Evolutionary conservation across 1,140 invertebrate genomes (phyloP), one percentile per base, ranked within the genome.

Genomic region (Leptinotarsa undecemlineata): DNA sequence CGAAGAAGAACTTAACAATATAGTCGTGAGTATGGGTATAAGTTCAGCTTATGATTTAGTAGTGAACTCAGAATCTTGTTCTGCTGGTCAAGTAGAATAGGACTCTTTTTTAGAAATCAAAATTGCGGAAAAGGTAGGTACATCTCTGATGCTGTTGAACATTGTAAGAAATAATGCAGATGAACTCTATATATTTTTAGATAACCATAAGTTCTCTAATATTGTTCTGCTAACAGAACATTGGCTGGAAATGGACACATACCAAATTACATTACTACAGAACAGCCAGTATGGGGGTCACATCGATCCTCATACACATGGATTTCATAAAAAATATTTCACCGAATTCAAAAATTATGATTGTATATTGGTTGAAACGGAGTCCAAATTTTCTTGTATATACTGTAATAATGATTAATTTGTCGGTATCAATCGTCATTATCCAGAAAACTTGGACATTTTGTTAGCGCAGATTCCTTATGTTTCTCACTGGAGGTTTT

Each of bases 181-280:
- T 64, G 62, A 64, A 64, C 62, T 64, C 62, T 64, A 64, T 64
- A 64, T 23, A 64, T 64, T 64, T 6, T 64, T 64, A 64, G 62
- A 64, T 64, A 64, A 64, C 20, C 62, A 23, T n/a, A 64, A 64
- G 1, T 64, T 64, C 62, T 20, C 62, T 64, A 64, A 17, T 64
- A 64, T 64, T 21, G 14, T 64, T 19, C 1, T 64, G 20, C 62
- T 64, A 64, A 64, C 62, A 64, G 62, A 64, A 11, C 62, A 64
- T 20, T 64, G 62, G n/a, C 62, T 64, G 62, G 62, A 64, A 4
- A 19, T 64, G 62, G n/a, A 15, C 20, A 64, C 62, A 8, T 23
- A 19, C 1, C 20, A 21, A 64, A 64, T 64, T 64, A 64, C 62
- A 64, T 23, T 64, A 64, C 62, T 64, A 64, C 62, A 64, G 20